Percentiles rank a stretch among this genome's conserved stretches.
Evolutionary conservation across 2,113 vertebrate species (phyloP).

Genomic region (Nymphicus hollandicus): DNA sequence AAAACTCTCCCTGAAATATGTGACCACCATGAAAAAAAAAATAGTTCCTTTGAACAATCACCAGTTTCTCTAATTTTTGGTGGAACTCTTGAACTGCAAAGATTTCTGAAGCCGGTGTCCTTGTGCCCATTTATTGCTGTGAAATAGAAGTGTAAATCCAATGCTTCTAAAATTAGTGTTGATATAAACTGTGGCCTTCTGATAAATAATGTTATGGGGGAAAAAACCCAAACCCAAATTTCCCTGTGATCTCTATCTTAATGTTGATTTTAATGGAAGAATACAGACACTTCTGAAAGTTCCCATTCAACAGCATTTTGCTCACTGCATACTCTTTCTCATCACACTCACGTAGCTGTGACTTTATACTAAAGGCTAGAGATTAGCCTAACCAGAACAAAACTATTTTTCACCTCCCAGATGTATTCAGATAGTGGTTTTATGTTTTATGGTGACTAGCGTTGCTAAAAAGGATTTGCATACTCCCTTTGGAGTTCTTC

Average conservation of each 20-base stretch:
- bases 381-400: slow-evolving; percentile 7
- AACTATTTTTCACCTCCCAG: slow-evolving; percentile 39
- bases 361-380: slow-evolving; percentile 10
- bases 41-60: not conserved
- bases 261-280: not conserved
- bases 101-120: not conserved
- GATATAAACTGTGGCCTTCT: not conserved
- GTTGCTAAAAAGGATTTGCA: slow-evolving; percentile 35
- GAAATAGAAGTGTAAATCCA: not conserved
- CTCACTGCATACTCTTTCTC: not conserved
- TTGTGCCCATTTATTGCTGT: not conserved
- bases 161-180: not conserved
- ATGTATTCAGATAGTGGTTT: slow-evolving; percentile 23
- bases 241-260: not conserved
- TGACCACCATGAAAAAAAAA: not conserved
- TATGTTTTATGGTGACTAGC: slow-evolving; percentile 28
- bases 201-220: not conserved
- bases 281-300: not conserved
- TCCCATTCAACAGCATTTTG: not conserved
- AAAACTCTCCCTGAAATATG: not conserved
- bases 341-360: not conserved
- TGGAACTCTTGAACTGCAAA: not conserved
- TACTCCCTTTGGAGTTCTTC: slow-evolving; percentile 42
- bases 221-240: not conserved
- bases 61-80: not conserved